A percentile compares a stretch with the other conserved stretches of the same genome.
Evolutionary conservation across 2,888 invertebrate genomes (phyloP).

Genomic region (Sialis lutaria): DNA sequence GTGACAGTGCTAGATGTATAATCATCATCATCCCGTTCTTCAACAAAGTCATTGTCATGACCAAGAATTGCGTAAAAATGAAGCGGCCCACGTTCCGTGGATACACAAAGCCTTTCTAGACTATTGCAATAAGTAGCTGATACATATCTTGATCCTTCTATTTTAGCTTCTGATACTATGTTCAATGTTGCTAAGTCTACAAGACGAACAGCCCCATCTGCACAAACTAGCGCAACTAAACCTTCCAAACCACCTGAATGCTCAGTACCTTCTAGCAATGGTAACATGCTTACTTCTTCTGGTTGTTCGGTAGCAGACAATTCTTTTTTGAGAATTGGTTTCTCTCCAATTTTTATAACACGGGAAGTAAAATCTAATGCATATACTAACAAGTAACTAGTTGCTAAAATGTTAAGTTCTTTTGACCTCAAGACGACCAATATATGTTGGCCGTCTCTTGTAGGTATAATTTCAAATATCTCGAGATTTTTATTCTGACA

Average conservation of each 20-base stretch:
- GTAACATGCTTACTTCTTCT: slow-evolving; percentile 49
- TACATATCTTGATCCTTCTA: slow-evolving; percentile 54
- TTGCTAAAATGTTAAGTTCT: slow-evolving; percentile 12
- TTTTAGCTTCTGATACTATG: slow-evolving; percentile 45
- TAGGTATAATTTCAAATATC: slow-evolving; percentile 46
- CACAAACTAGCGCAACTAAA: slow-evolving; percentile 54
- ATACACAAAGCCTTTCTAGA: slow-evolving; percentile 71
- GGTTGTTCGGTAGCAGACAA: slow-evolving; percentile 48
- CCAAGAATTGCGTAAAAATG: slow-evolving; percentile 68
- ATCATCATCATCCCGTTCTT: slow-evolving; percentile 56
- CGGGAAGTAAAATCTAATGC: slow-evolving; percentile 29
- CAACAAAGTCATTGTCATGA: slow-evolving; percentile 49
- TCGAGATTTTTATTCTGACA: slow-evolving; percentile 32
- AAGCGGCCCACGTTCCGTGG: slow-evolving; percentile 62
- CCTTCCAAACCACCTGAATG: slow-evolving; percentile 25
- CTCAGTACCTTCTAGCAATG: slow-evolving; percentile 25
- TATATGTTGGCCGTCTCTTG: slow-evolving; percentile 48
- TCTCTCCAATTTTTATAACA: slow-evolving; percentile 34
- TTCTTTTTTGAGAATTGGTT: slow-evolving; percentile 41
- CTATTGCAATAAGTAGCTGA: slow-evolving; percentile 77
- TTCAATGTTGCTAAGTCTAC: slow-evolving; percentile 54
- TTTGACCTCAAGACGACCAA: slow-evolving; percentile 35
- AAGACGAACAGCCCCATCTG: slow-evolving; percentile 56
- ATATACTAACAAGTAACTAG: slow-evolving; percentile 35
- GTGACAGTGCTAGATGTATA: slow-evolving; percentile 18